A percentile compares a stretch with the other conserved stretches of the same genome.
phyloP scores from a whole-genome alignment of 2,888 invertebrate genomes.

The Catocala sponsa region DNA sequence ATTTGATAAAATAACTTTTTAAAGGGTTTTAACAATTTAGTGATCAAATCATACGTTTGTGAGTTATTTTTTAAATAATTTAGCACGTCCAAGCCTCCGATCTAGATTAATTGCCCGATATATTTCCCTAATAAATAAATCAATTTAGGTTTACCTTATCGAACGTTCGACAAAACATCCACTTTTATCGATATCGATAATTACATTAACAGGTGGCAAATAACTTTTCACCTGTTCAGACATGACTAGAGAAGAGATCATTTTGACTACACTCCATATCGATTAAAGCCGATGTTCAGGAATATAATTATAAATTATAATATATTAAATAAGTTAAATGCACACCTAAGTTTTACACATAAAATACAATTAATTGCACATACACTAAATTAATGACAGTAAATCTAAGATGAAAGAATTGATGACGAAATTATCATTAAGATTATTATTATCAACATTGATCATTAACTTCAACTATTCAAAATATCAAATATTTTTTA shows the following conservation, averaged over 20 bases:
- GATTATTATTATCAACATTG: constrained; percentile 63
- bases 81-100: constrained; percentile 50
- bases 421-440: constrained; percentile 72
- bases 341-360: constrained; percentile 75
- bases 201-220: constrained; percentile 5
- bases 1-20: constrained; percentile 42
- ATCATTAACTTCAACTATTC: constrained; percentile 64
- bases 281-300: constrained; percentile 44
- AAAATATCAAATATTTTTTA: constrained; percentile 62
- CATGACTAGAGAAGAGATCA: constrained; percentile 43
- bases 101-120: constrained; percentile 72
- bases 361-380: constrained; percentile 84
- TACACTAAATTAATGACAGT: constrained; percentile 81
- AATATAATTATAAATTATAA: constrained; percentile 57
- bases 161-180: constrained; percentile 30
- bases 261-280: constrained; percentile 28
- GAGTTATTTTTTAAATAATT: constrained; percentile 44
- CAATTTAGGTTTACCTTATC: constrained; percentile 67
- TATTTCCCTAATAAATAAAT: constrained; percentile 84
- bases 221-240: constrained; percentile 21
- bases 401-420: constrained; percentile 76
- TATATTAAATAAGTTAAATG: constrained; percentile 73
- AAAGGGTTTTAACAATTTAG: constrained; percentile 35
- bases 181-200: constrained; percentile 44
- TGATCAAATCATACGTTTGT: constrained; percentile 32